These are phyloP conservation scores for Orthonevra nobilis DNA, from an alignment of 2,888 invertebrate genomes.

Conservation along the genomic window DNA sequence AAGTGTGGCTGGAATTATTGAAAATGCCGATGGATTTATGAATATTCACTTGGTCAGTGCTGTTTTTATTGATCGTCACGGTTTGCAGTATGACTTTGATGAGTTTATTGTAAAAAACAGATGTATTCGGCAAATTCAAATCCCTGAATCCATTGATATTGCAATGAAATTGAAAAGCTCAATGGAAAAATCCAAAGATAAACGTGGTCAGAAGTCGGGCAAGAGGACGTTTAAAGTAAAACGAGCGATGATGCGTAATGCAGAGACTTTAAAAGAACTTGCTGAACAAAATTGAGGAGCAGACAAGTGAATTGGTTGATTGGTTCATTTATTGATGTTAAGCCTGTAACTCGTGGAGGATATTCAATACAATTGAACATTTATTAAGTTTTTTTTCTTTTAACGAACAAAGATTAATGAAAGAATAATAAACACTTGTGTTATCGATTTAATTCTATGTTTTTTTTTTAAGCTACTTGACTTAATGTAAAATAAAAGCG, in stretches of 20 bases:
- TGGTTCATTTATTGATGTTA: no score
- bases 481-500: no score
- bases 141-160: slow-evolving; percentile 75
- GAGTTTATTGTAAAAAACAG: slow-evolving; percentile 77
- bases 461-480: no score
- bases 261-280: slow-evolving; percentile 75
- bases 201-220: neutral
- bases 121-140: slow-evolving; percentile 77
- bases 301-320: slow-evolving; percentile 5
- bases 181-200: no score
- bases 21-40: slow-evolving; percentile 78
- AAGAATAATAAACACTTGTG: no score
- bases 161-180: slow-evolving; percentile 72
- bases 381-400: no score
- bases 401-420: no score
- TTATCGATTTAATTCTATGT: no score
- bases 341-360: no score
- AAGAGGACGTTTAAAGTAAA: slow-evolving; percentile 76
- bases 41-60: slow-evolving; percentile 76
- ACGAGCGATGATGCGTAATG: slow-evolving; percentile 74
- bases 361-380: no score
- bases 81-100: slow-evolving; percentile 77
- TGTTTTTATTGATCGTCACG: slow-evolving; percentile 78
- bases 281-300: slow-evolving; percentile 59
- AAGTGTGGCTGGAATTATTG: slow-evolving; percentile 77